Conservation (phyloP, 2,797 vertebrate genomes). For the Rhincodon typus region DNA sequence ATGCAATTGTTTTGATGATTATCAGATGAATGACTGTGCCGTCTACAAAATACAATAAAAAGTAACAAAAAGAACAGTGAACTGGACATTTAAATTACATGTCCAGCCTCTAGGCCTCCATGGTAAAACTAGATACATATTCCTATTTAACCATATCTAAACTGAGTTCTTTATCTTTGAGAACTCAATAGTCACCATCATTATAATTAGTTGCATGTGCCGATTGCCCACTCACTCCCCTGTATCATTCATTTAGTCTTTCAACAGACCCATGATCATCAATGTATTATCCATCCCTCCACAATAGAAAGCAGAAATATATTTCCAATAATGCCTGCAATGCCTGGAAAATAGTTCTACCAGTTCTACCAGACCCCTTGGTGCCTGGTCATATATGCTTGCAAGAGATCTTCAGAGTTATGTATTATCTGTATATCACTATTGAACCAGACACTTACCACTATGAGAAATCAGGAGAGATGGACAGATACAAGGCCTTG, state of each 20-base stretch:
- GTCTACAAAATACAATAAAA: neutral
- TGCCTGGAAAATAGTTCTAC: neutral
- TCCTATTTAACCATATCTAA: neutral
- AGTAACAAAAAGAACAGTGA: neutral
- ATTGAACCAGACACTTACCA: conserved; percentile 9
- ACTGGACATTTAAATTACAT: neutral
- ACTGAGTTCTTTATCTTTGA: neutral
- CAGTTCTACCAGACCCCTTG: neutral
- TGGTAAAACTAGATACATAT: neutral
- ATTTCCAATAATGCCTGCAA: neutral
- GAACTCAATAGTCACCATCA: neutral
- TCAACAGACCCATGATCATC: neutral
- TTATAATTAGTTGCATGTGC: neutral
- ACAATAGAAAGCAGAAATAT: neutral
- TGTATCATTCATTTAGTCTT: neutral
- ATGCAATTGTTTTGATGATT: neutral
- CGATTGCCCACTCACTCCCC: neutral
- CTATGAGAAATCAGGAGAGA: neutral
- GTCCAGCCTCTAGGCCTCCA: neutral
- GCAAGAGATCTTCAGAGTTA: neutral
- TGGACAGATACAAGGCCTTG: neutral
- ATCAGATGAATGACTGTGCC: neutral
- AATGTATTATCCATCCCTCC: neutral
- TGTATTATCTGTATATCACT: neutral
- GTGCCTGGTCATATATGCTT: neutral